phyloP scores from a whole-genome alignment of 2,797 vertebrate genomes.

The Ataeniobius toweri region DNA sequence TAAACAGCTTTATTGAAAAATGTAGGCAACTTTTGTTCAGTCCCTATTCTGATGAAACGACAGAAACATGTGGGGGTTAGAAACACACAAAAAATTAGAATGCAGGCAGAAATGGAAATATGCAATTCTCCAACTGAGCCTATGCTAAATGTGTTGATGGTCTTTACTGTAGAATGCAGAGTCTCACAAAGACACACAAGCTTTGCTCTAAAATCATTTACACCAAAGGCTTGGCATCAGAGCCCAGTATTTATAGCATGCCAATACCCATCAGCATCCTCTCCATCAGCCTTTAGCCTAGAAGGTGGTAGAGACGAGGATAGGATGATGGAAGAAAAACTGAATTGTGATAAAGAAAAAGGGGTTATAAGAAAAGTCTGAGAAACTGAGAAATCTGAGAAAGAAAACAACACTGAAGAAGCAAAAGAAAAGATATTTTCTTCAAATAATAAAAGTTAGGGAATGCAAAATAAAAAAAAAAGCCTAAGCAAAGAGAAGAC shows the following conservation, averaged over 20 bases:
- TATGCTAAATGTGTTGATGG: conserved; percentile 34
- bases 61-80: conserved; percentile 13
- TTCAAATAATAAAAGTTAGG: background rate
- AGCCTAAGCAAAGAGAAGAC: background rate
- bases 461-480: background rate
- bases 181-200: conserved; percentile 17
- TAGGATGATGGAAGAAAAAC: background rate
- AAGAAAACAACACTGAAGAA: background rate
- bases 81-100: conserved; percentile 8
- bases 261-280: conserved; percentile 15
- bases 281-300: conserved; percentile 29
- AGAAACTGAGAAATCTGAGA: no score
- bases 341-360: background rate
- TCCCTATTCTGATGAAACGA: conserved; percentile 40
- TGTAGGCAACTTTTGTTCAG: conserved; percentile 43
- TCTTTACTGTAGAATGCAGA: background rate
- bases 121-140: conserved; percentile 27
- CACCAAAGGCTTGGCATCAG: conserved; percentile 32
- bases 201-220: conserved; percentile 18
- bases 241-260: conserved; percentile 28
- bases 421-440: background rate
- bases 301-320: conserved; percentile 10
- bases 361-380: background rate
- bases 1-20: conserved; percentile 32
- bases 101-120: background rate